These are phyloP conservation scores for Clarias gariepinus DNA, from an alignment of 2,113 vertebrate genomes.

Conservation along the genomic window DNA sequence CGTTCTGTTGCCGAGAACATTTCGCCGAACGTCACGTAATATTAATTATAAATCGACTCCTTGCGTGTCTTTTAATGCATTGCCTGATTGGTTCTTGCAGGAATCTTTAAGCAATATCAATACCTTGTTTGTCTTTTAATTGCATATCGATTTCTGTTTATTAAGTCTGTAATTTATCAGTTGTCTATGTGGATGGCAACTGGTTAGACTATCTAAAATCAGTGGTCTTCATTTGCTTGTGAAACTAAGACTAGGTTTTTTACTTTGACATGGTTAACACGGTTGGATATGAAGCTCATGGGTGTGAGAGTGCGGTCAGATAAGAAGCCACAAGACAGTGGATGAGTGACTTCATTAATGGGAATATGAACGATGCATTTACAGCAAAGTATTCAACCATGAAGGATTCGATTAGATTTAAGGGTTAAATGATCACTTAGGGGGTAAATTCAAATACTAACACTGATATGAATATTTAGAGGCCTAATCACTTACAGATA, in stretches of 20 bases:
- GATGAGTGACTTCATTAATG: too few relatives aligned
- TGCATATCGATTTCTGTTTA: constrained; percentile 69
- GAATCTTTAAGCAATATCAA: constrained; percentile 66
- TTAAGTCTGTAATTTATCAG: constrained; percentile 44
- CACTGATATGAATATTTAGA: neutral
- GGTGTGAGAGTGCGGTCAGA: neutral
- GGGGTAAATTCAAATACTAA: neutral
- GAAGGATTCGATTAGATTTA: neutral
- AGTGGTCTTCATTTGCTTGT: constrained; percentile 6
- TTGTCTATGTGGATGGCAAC: constrained; percentile 27
- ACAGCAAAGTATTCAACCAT: neutral
- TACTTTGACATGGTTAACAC: neutral
- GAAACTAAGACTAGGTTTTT: neutral
- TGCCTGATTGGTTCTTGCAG: constrained; percentile 49
- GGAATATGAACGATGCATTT: neutral
- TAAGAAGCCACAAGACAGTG: too few relatives aligned
- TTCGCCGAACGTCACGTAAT: constrained; percentile 39
- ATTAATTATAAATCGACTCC: constrained; percentile 65
- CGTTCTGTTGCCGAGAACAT: neutral
- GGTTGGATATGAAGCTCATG: neutral
- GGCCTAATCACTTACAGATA: neutral
- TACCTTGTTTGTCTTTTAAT: constrained; percentile 72
- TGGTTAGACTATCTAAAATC: constrained; percentile 16
- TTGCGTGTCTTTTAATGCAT: constrained; percentile 59
- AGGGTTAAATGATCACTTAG: neutral